These are phyloP conservation scores for Synergus gifuensis DNA, from an alignment of 2,888 invertebrate species.

Conservation along the genomic window DNA sequence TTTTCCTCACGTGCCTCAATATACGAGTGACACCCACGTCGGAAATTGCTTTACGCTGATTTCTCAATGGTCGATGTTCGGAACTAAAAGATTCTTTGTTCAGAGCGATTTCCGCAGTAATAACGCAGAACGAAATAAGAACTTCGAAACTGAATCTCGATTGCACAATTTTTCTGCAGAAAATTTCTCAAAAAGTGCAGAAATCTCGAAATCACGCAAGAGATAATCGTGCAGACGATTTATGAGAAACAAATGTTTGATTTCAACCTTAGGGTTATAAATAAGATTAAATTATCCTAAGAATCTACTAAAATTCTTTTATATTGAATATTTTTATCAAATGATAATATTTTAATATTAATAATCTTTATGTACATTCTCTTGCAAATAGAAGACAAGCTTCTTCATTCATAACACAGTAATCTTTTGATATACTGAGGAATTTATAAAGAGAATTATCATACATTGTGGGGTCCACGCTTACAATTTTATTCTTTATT, in stretches of 20 bases:
- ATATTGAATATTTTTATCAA: slow-evolving; percentile 23
- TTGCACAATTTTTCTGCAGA: background rate
- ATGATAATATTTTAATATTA: slow-evolving; percentile 27
- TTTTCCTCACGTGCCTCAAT: slow-evolving; percentile 35
- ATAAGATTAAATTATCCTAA: background rate
- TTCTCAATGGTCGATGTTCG: slow-evolving; percentile 6
- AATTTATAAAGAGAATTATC: slow-evolving; percentile 33
- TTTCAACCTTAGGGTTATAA: background rate
- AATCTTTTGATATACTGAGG: slow-evolving; percentile 32
- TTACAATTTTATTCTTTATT: slow-evolving; percentile 19
- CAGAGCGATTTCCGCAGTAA: background rate
- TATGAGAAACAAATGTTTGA: background rate
- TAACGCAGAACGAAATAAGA: background rate
- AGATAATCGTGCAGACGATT: background rate
- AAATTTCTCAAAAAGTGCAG: background rate
- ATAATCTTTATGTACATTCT: slow-evolving; percentile 16
- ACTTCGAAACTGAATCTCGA: background rate
- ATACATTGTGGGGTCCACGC: slow-evolving; percentile 22
- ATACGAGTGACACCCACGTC: slow-evolving; percentile 49
- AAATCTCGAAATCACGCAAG: background rate
- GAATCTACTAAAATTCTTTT: background rate
- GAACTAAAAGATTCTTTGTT: background rate
- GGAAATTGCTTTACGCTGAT: slow-evolving; percentile 43
- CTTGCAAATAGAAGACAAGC: background rate
- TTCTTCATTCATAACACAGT: slow-evolving; percentile 12